Base-by-base conservation (phyloP, 2,797 vertebrate species). In the Loriculus beryllinus region DNA sequence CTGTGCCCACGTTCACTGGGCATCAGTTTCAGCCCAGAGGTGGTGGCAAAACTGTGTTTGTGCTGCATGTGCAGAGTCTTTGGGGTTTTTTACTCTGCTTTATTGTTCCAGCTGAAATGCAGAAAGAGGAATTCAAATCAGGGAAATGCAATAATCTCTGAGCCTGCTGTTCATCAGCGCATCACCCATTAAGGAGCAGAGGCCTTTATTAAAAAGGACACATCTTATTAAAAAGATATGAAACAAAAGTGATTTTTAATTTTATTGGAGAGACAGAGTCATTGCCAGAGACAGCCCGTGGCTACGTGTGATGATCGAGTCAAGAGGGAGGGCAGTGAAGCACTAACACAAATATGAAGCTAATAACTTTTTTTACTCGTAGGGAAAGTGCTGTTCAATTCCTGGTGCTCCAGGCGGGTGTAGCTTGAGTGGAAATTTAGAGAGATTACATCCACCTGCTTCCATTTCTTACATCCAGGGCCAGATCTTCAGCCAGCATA, bases 161-260 rank as follows among this genome's bases (percentile, higher is more conserved):
- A 92, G 86, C 84, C 92, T 72, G 92, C 92, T 72, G 89, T 43
- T 96, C 94, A 93, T 91, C 93, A 90, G 93, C 39, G 3, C 92
- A 64, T 88, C 86, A 33, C 65, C 83, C 84, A 5, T 82, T 91
- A 96, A 94, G 96, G 52, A 94, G 82, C 74, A 65, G 43, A 67
- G 74, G 8, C 91, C 79, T 93, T 97, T 96, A 96, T 96, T 97
- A 92, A 95, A 96, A 80, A 95, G 91, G 95, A 95, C 94, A 91
- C 5, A 0, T 94, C 95, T 95, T 93, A 96, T 94, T 96, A 94
- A 94, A 95, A 93, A 95, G 86, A 96, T 92, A 95, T 91, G 88
- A 91, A 94, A 95, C 89, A 96, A 92, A 97, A 96, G 88, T 95
- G 94, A 95, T 97, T 97, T 97, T 97, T 98, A 95, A 97, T 97